Base-by-base conservation (phyloP, 2,797 vertebrate genomes). In the Tragopan temminckii region DNA sequence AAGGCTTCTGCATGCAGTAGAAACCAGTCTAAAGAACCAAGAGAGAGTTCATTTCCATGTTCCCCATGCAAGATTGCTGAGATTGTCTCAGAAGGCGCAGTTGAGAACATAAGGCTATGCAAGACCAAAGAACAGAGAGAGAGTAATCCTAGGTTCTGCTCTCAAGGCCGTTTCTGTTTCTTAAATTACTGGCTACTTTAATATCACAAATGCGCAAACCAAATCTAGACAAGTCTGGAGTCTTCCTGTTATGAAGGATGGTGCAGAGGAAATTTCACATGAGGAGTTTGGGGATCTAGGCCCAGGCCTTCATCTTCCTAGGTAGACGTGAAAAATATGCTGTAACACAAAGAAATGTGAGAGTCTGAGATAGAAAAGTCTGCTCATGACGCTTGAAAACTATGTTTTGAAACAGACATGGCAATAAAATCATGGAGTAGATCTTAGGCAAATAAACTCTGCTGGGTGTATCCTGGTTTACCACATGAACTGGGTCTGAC, bases 401-500 rank as follows among this genome's bases (percentile, higher is more conserved):
- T 25, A 15, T 1, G 1, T 2, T 58, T 70, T 35, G 38, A 80
- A 58, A 48, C 7, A 25, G 11, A 38, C 42, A 29, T 16, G 50
- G 21, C 46, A 42, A 27, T 14, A 8, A 13, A 85, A 38, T 14
- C 4, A 1, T 1, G 13, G 18, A 19, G 18, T 3, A 66, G 38
- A 80, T 45, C 72, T 70, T 29, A 48, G 75, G 52, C 48, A 82
- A 61, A 33, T 23, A 29, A 71, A 20, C 52, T 77, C 33, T 21
- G 27, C 14, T 5, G 27, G 4, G 23, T 53, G 25, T 21, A 48
- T 42, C 55, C 50, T 29, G 23, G 61, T 77, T 70, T 70, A 31
- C 20, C 66, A 8, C 21, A 10, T 18, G 8, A 64, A 23, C 11
- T 0, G 0, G 2, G 4, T 43, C 35, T 43, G 52, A 35, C 13